These are phyloP conservation scores for Antedon mediterranea DNA, from an alignment of 53 echinoderm and acorn worm species.

Conservation along the genomic window DNA sequence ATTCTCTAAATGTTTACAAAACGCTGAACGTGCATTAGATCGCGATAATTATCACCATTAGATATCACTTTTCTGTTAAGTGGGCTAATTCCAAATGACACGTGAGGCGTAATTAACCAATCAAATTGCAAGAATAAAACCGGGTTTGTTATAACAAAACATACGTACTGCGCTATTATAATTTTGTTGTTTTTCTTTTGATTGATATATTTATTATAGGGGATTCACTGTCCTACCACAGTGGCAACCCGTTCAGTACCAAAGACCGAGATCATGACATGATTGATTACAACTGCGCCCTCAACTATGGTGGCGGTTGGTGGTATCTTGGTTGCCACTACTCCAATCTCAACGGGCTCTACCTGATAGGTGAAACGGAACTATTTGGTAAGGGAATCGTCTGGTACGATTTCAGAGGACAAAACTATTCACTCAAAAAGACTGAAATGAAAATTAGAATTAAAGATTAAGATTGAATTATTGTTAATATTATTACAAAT, in stretches of 20 bases:
- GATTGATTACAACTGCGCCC: slow-evolving; percentile 28
- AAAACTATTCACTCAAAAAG: neutral
- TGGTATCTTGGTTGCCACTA: slow-evolving; percentile 41
- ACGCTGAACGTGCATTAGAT: too few relatives aligned
- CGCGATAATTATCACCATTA: too few relatives aligned
- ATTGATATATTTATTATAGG: slow-evolving; percentile 16
- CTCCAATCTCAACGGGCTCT: slow-evolving; percentile 32
- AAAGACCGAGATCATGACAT: slow-evolving; percentile 41
- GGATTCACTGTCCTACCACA: slow-evolving; percentile 43
- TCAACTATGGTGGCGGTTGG: slow-evolving; percentile 30
- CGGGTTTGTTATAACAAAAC: too few relatives aligned
- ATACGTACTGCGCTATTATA: too few relatives aligned
- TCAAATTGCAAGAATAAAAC: too few relatives aligned
- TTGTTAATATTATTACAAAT: too few relatives aligned
- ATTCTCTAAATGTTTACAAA: too few relatives aligned
- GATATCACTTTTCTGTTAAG: too few relatives aligned
- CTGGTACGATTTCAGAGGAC: slow-evolving; percentile 1
- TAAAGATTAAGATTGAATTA: neutral
- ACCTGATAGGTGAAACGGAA: slow-evolving; percentile 23
- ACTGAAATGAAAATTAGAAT: slow-evolving; percentile 15
- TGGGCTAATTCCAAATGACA: too few relatives aligned
- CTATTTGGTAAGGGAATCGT: slow-evolving; percentile 14
- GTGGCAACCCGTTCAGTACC: slow-evolving; percentile 40
- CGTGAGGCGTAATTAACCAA: too few relatives aligned
- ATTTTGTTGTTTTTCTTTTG: too few relatives aligned